Evolutionary conservation across 2,888 invertebrate species (phyloP), one percentile per base, ranked within the genome.

Genomic region (Drosophila robusta): DNA sequence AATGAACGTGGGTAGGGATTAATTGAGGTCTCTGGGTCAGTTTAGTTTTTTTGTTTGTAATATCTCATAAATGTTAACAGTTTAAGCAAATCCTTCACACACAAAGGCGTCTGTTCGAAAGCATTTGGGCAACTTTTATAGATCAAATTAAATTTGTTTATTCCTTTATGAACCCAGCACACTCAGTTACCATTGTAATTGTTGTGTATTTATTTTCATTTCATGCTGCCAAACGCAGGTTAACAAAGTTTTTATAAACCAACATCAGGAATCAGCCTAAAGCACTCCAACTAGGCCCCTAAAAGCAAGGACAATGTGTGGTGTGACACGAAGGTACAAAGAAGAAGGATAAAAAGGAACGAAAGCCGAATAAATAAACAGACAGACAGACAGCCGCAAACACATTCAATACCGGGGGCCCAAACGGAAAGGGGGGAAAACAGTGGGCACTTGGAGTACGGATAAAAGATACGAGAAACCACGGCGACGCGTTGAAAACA

Each of bases 211-310:
- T 26, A 18, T 22, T 46, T 12, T 38, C 51, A 50, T 60, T 46
- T 60, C 54, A 58, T 52, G 50, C 66, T 88, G 87, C 72, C 87
- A 87, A 68, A 71, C 68, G 79, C 87, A 85, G 89, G 86, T 79
- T 83, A 86, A 89, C 88, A 85, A 82, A 86, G 81, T 83, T 89
- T 87, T 75, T 77, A 63, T 85, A 58, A 77, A 74, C 67, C 85
- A 68, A 52, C 67, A 72, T 62, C 70, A 78, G 72, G 65, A 72
- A 74, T 65, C 72, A 54, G 69, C 75, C 75, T 46, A 60, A 75
- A 74, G 75, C 75, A 75, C 78, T 78, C 49, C 14, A 66, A 50
- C 39, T 39, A 39, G 51, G 58, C 44, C 46, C 41, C 42, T 4
- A 34, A 34, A 36, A 62, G 32, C 58, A 67, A 78, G 75, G 75